phyloP scores from a whole-genome alignment of 2,113 vertebrate genomes.

The Malurus melanocephalus region DNA sequence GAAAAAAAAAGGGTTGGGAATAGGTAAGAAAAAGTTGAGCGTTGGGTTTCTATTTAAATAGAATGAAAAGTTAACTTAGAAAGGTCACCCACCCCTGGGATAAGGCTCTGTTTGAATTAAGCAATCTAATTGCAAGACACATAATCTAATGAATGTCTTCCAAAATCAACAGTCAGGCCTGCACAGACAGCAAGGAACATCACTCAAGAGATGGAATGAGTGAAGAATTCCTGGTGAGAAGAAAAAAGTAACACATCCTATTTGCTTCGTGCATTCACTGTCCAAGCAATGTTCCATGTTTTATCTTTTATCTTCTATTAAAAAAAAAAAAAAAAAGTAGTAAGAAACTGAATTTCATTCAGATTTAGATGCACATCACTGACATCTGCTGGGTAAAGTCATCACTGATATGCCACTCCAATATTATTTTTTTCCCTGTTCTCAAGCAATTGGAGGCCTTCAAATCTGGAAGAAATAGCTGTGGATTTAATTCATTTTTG shows the following conservation, averaged over 20 bases:
- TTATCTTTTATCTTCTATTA: neutral
- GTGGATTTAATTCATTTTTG: neutral
- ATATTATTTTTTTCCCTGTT: neutral
- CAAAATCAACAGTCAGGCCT: slow-evolving; percentile 26
- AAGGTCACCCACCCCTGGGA: slow-evolving; percentile 36
- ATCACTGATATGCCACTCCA: neutral
- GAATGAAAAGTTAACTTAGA: slow-evolving; percentile 14
- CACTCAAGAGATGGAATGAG: neutral
- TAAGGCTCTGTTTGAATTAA: slow-evolving; percentile 32
- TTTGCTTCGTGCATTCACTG: neutral
- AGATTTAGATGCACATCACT: neutral
- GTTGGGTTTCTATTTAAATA: neutral
- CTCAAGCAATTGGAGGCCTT: neutral
- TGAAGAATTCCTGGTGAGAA: neutral
- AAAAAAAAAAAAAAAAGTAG: neutral
- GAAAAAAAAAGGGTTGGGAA: neutral
- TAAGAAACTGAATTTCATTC: neutral
- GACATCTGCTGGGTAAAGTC: slow-evolving; percentile 21
- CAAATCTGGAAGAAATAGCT: neutral
- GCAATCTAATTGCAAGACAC: slow-evolving; percentile 41
- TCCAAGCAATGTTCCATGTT: neutral
- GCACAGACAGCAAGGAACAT: neutral
- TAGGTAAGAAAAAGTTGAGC: neutral
- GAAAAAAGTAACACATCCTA: neutral
- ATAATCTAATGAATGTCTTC: neutral